A percentile compares a stretch with the other conserved stretches of the same genome.
These are phyloP conservation scores for Arizona elegans DNA, from an alignment of 2,113 vertebrate species.

Conservation along the genomic window DNA sequence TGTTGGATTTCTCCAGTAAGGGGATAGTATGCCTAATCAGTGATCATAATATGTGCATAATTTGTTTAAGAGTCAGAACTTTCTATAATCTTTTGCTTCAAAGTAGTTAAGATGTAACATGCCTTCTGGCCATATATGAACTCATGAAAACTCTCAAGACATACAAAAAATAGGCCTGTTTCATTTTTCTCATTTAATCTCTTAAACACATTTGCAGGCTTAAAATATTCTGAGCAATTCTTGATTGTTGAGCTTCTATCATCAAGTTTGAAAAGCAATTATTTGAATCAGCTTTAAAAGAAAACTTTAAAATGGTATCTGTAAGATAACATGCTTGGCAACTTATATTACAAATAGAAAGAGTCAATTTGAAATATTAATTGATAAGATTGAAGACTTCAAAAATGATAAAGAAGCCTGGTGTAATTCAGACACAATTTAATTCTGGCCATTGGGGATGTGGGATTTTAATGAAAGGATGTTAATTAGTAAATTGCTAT, in stretches of 20 bases:
- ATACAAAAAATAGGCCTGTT: slow-evolving; percentile 56
- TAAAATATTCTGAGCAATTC: slow-evolving; percentile 45
- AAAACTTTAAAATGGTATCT: slow-evolving; percentile 47
- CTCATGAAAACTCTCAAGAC: slow-evolving; percentile 43
- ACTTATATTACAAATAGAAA: slow-evolving; percentile 44
- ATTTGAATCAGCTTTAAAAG: slow-evolving; percentile 54
- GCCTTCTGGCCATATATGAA: slow-evolving; percentile 27
- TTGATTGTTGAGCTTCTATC: slow-evolving; percentile 60
- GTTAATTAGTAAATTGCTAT: slow-evolving; percentile 50
- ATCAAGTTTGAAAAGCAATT: slow-evolving; percentile 68
- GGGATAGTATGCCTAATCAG: neutral
- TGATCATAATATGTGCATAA: slow-evolving; percentile 20
- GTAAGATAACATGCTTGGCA: slow-evolving; percentile 31
- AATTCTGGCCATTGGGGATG: slow-evolving; percentile 35
- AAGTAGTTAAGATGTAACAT: slow-evolving; percentile 39
- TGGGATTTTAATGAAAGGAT: slow-evolving; percentile 51
- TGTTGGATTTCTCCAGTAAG: neutral
- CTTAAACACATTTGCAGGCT: slow-evolving; percentile 69
- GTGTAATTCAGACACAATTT: slow-evolving; percentile 25
- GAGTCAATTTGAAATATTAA: slow-evolving; percentile 60
- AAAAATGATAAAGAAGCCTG: slow-evolving; percentile 48
- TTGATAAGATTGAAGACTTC: slow-evolving; percentile 56
- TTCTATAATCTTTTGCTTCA: slow-evolving; percentile 36
- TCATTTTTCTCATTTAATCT: slow-evolving; percentile 66
- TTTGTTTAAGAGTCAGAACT: slow-evolving; percentile 33